These are phyloP conservation scores for Drosophila subsilvestris DNA, from an alignment of 2,888 invertebrate genomes.

Conservation along the genomic window DNA sequence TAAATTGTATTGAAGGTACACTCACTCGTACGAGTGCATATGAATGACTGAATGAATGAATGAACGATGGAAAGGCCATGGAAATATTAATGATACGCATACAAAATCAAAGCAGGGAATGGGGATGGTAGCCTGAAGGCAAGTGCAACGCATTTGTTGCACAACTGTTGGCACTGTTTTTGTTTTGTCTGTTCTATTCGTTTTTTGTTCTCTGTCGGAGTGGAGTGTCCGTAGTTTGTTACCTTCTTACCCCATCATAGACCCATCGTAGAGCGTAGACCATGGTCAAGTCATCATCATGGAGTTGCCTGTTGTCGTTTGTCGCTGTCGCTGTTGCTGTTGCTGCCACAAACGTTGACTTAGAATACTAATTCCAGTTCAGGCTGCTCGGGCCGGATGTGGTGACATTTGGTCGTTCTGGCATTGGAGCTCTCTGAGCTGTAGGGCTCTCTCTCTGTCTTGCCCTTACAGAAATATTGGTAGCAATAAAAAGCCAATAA, in stretches of 20 bases:
- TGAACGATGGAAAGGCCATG: constrained; percentile 46
- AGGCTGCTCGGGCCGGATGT: constrained; percentile 68
- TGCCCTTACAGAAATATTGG: constrained; percentile 68
- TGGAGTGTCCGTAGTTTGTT: constrained; percentile 6
- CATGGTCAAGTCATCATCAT: constrained; percentile 39
- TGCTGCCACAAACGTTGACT: constrained; percentile 63
- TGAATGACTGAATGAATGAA: constrained; percentile 28
- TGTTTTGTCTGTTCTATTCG: constrained; percentile 16
- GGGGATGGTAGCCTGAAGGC: constrained; percentile 28
- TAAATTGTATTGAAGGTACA: constrained; percentile 59
- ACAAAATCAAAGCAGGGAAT: constrained; percentile 63
- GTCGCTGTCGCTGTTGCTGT: neutral
- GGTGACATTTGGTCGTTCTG: constrained; percentile 70
- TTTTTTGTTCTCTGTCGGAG: constrained; percentile 2
- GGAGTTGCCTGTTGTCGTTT: neutral
- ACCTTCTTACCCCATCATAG: constrained; percentile 1
- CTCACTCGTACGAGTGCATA: constrained; percentile 1
- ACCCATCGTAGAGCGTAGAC: constrained; percentile 31
- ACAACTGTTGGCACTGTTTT: constrained; percentile 32
- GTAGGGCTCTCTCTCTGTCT: constrained; percentile 15
- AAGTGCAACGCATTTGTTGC: constrained; percentile 59
- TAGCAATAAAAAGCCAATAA: constrained; percentile 78
- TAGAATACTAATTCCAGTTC: constrained; percentile 76
- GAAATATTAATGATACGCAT: constrained; percentile 69
- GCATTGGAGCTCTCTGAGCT: constrained; percentile 15